Evolutionary conservation across 2,888 invertebrate genomes (phyloP), one percentile per base, ranked within the genome.

Genomic region (Xestia xanthographa): DNA sequence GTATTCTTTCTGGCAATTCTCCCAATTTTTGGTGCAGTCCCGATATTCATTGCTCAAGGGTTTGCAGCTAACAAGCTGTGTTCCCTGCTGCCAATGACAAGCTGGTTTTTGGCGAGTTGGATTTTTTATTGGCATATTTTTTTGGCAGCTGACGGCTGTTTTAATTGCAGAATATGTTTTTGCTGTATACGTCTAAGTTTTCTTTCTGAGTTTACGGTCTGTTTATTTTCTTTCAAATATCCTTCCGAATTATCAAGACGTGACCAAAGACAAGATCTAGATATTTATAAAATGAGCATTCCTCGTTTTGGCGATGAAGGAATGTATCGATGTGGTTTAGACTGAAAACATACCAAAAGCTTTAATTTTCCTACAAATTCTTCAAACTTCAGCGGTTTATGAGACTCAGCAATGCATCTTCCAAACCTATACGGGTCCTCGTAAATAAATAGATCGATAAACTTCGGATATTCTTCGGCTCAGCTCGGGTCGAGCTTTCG

Each of bases 401-500:
- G 41, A 62, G 20, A 58, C 63, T 56, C 38, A 82, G 22, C 66
- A 56, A 58, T 8, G 34, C 29, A 66, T 62, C 65, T 72, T 60
- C n/a, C 48, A 78, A 77, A 83, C 34, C 41, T 76, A n/a, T n/a
- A 73, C 68, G 58, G 72, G 76, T 69, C 72, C 73, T 80, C 50
- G 63, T 48, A 85, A 79, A 76, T 83, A 86, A 78, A 76, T 83
- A 86, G 83, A 90, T 91, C 90, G 87, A 87, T 90, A 88, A 87
- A 86, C 85, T 88, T 86, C 81, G 85, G 79, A 71, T 63, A 26
- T 60, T 50, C 72, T 41, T 82, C 69, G 69, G 74, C 29, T 20
- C 14, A 20, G n/a, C 20, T 66, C 78, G 72, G 80, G 72, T 82
- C 85, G 80, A 86, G 88, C 76, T 86, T 81, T 69, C 66, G 75